Evolutionary conservation across 2,797 vertebrate species (phyloP), one percentile per base, ranked within the genome.

Genomic region (Holocentrus rufus): DNA sequence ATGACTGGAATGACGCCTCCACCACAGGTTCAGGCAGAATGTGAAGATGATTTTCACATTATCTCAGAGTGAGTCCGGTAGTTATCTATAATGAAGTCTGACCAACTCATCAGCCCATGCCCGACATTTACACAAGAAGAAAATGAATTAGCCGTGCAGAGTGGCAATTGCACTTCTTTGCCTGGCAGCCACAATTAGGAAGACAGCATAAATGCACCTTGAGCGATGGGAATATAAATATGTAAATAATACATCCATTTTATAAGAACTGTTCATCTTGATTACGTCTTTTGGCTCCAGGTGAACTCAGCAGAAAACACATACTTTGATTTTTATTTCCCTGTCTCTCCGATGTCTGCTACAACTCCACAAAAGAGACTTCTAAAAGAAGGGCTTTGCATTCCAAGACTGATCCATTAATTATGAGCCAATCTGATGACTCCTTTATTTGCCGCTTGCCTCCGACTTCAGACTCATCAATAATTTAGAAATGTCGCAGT

Each of bases 401-500:
- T 79, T 83, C 55, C 27, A 44, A 13, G 31, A 56, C 56, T 66
- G 59, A 74, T 80, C 14, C 53, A 85, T 89, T 78, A 81, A 81
- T 86, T 58, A 85, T 86, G 69, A 83, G 73, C n/a, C n/a, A 65
- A 65, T 81, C 50, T 42, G 56, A 72, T 42, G 55, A 72, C 47
- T 80, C 36, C 53, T 78, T 83, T 79, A 75, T 83, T 81, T 80
- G 36, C 50, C 47, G 36, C 66, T 66, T 50, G 39, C 66, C 64
- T 69, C 39, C 47, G 69, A 80, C 62, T 74, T 46, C 65, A 46
- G 46, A 27, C 27, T 55, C 47, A 82, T 87, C 57, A 20, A 83
- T 92, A 82, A 90, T 88, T 90, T 34, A 85, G 20, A 59, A 75
- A 58, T 61, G 30, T 65, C 25, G 0, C 27, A 72, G 59, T 67